Evolutionary conservation across 2,113 vertebrate genomes (phyloP), one percentile per base, ranked within the genome.

Genomic region (Bufo gargarizans): DNA sequence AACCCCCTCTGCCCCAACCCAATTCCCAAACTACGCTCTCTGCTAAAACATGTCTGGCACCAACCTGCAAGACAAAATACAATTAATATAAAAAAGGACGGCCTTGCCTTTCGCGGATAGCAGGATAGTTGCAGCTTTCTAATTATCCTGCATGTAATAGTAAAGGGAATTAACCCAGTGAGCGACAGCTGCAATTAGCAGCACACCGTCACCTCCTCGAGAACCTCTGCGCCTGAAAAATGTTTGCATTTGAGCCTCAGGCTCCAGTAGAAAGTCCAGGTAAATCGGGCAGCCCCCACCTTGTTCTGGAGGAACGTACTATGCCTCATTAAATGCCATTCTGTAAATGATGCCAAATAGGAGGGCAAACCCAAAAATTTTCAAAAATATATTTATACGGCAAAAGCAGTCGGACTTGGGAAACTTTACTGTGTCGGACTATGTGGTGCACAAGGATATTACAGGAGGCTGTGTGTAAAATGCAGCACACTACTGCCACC

Each of bases 401-500:
- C 5, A 53, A 53, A 9, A 22, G 49, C 33, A 12, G n/a, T 17
- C 47, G 8, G 58, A n/a, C 84, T 56, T 55, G 1, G n/a, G 53
- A 81, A 56, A 49, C 49, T 71, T 49, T 33, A 84, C 17, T 45
- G 83, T 59, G 84, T 19, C n/a, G 63, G 65, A 69, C 49, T 61
- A 9, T 16, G 16, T 22, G 33, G 19, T 45, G 59, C 16, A 49
- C 55, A 13, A 76, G 22, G 49, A 71, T 74, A 58, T 33, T 61
- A 53, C 77, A 63, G 49, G 12, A 4, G 58, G 43, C 65, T 61
- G 50, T 63, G 69, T 20, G 91, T 91, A 91, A 96, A 96, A 90
- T 85, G 91, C 92, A 95, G 96, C 96, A 94, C 96, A 91, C 96
- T 96, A 95, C 96, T 97, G 96, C 97, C 96, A 96, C 96, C 97